Evolutionary conservation across 1,140 invertebrate genomes (phyloP).

Genomic region (Gryon sp.): DNA sequence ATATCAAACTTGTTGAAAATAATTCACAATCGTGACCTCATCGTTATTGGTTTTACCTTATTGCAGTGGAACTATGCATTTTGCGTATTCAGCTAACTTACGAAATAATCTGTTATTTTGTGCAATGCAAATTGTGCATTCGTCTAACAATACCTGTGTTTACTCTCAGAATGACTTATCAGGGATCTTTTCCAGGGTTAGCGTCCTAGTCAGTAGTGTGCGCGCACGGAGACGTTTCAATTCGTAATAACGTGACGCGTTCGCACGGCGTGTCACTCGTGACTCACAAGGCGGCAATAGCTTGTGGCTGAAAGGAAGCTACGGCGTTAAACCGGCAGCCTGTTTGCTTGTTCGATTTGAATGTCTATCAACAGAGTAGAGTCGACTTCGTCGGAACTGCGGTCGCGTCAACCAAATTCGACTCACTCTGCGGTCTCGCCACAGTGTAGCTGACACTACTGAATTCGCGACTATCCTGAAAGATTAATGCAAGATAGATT

Average conservation of each 20-base stretch:
- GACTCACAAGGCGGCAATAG: slow-evolving; percentile 55
- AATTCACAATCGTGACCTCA: too few species aligned
- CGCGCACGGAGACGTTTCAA: slow-evolving; percentile 43
- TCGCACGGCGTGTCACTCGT: slow-evolving; percentile 66
- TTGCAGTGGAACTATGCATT: too few species aligned
- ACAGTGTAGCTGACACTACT: slow-evolving; percentile 30
- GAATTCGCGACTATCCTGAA: slow-evolving; percentile 1
- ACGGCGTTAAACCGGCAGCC: slow-evolving; percentile 8
- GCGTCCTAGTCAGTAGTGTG: slow-evolving; percentile 18
- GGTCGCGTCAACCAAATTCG: slow-evolving; percentile 13
- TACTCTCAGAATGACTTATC: slow-evolving; percentile 53
- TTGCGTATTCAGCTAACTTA: too few species aligned
- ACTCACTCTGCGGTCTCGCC: slow-evolving; percentile 9
- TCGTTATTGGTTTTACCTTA: too few species aligned
- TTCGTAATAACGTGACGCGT: slow-evolving; percentile 65
- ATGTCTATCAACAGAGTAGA: slow-evolving; percentile 45
- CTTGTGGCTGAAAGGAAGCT: slow-evolving; percentile 29
- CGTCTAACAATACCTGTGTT: slow-evolving; percentile 20
- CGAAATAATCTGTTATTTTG: slow-evolving; percentile 15
- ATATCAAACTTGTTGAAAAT: too few species aligned
- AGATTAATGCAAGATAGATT: slow-evolving; percentile 29
- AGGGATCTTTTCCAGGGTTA: slow-evolving; percentile 43
- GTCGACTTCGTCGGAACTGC: slow-evolving; percentile 35
- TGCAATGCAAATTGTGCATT: slow-evolving; percentile 39
- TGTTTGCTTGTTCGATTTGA: slow-evolving; percentile 52